These are phyloP conservation scores for Aphidoletes aphidimyza DNA, from an alignment of 2,888 invertebrate species.

Conservation along the genomic window DNA sequence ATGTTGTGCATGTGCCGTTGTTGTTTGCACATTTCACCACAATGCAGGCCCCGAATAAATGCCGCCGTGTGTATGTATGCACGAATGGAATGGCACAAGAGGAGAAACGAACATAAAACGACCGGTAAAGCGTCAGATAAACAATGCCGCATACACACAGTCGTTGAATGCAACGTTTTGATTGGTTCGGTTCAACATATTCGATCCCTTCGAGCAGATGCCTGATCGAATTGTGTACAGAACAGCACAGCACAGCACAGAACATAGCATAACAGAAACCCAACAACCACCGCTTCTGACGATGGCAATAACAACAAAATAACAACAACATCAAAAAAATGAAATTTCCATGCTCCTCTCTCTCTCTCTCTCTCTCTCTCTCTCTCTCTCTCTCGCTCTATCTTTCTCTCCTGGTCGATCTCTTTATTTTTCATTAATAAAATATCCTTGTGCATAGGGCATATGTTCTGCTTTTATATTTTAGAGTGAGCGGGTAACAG, in stretches of 20 bases:
- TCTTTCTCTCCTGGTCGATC: not conserved
- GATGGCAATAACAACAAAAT: not conserved
- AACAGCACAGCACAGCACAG: no score
- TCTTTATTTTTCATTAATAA: not conserved
- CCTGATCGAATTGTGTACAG: constrained; percentile 16
- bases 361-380: not conserved
- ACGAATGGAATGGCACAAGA: no score
- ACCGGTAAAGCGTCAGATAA: not conserved
- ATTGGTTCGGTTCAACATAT: constrained; percentile 11
- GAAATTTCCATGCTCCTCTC: not conserved
- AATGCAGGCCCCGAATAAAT: not conserved
- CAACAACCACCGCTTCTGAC: constrained; percentile 14
- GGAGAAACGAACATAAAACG: no score
- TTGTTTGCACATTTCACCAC: constrained; percentile 46
- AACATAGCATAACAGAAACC: not conserved
- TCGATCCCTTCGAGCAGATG: constrained; percentile 50
- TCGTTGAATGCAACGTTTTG: constrained; percentile 32
- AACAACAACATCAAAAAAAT: constrained; percentile 21
- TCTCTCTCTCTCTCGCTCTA: not conserved
- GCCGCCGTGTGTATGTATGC: no score
- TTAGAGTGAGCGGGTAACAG: not conserved
- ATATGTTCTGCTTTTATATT: constrained; percentile 29
- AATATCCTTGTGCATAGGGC: constrained; percentile 33
- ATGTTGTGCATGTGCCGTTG: constrained; percentile 40
- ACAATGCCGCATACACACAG: constrained; percentile 46